Evolutionary conservation across 1,140 invertebrate species (phyloP).

Genomic region (Phymorhynchus buccinoides): DNA sequence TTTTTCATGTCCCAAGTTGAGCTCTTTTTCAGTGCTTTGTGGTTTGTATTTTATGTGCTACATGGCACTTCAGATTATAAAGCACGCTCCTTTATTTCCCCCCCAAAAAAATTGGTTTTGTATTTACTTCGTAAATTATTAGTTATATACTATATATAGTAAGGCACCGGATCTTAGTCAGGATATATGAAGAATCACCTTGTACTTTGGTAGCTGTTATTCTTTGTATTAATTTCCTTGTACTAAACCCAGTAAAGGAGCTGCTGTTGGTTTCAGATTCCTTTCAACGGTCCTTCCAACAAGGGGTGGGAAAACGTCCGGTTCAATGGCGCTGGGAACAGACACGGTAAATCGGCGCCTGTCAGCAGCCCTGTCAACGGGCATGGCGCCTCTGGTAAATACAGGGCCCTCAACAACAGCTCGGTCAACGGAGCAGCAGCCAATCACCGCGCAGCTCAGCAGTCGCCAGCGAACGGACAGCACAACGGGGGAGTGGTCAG

Average conservation of each 20-base stretch:
- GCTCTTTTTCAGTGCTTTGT: too few relatives aligned
- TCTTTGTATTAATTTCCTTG: too few relatives aligned
- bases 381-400: neutral
- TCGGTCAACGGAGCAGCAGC: neutral
- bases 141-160: too few relatives aligned
- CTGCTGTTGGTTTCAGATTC: neutral
- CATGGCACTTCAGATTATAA: too few relatives aligned
- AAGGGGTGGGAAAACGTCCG: neutral
- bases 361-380: neutral
- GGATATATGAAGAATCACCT: too few relatives aligned
- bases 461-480: neutral
- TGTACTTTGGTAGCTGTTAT: too few relatives aligned
- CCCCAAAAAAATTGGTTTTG: too few relatives aligned
- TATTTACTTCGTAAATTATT: too few relatives aligned
- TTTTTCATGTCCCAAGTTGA: too few relatives aligned
- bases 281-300: neutral
- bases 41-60: too few relatives aligned
- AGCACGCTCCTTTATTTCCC: too few relatives aligned
- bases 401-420: neutral
- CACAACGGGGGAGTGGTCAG: neutral
- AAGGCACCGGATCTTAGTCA: too few relatives aligned
- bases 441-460: neutral
- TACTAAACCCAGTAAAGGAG: neutral
- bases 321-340: neutral
- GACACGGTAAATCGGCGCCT: neutral